A percentile compares a stretch with the other conserved stretches of the same genome.
Evolutionary conservation across 2,888 invertebrate genomes (phyloP).

Genomic region (Athalia circularis): DNA sequence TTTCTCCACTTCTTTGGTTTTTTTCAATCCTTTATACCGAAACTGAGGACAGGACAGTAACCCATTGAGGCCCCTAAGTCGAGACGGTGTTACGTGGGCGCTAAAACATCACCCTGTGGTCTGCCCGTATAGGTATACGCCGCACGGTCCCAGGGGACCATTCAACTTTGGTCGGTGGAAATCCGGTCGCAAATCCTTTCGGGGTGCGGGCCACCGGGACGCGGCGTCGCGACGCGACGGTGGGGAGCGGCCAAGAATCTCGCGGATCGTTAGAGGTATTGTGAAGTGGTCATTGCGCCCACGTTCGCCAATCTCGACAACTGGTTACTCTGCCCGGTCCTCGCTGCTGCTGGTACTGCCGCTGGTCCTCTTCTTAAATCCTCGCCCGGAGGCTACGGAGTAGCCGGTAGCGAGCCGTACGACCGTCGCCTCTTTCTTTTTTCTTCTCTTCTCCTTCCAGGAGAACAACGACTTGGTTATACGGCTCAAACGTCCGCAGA

Average conservation of each 20-base stretch:
- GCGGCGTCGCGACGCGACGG: slow-evolving; percentile 8
- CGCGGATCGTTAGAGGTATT: slow-evolving; percentile 67
- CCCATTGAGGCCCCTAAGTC: slow-evolving; percentile 19
- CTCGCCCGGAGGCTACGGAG: background rate
- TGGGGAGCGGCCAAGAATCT: slow-evolving; percentile 55
- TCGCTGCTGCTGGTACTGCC: background rate
- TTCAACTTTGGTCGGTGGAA: slow-evolving; percentile 29
- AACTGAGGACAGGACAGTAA: background rate
- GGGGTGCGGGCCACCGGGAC: background rate
- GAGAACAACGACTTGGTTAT: background rate
- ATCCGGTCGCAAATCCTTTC: slow-evolving; percentile 39
- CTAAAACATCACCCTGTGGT: slow-evolving; percentile 39
- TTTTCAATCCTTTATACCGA: background rate
- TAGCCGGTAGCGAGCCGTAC: slow-evolving; percentile 19
- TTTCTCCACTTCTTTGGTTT: background rate
- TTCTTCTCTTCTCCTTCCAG: too few relatives aligned
- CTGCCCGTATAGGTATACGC: too few relatives aligned
- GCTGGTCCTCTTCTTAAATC: slow-evolving; percentile 36
- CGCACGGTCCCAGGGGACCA: slow-evolving; percentile 4
- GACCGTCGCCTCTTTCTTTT: background rate
- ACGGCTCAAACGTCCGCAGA: background rate
- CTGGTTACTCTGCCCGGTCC: slow-evolving; percentile 22
- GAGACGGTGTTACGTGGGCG: slow-evolving; percentile 42
- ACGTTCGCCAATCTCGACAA: slow-evolving; percentile 23
- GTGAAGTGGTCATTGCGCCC: slow-evolving; percentile 57